Base-by-base conservation (phyloP, 2,888 invertebrate species). In the Morinoia aosen region DNA sequence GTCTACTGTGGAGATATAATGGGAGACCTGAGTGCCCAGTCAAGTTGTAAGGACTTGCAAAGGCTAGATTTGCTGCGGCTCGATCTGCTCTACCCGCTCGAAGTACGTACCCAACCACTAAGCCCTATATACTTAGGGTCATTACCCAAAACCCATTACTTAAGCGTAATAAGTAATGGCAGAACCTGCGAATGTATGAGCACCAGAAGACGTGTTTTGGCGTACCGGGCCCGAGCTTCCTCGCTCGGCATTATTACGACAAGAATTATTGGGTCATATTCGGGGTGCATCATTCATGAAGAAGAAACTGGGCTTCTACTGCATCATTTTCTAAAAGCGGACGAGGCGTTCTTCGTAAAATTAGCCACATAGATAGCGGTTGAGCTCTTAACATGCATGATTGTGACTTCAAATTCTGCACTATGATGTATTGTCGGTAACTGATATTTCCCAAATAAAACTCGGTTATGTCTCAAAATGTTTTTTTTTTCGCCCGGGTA, bases 151-250 rank as follows among this genome's bases (percentile, higher is more conserved):
- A 48, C 10, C 90, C 90, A 90, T 90, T 90, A 90, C 90, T 90
- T 90, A 90, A 48, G 90, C 90, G 48, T 90, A 90, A 90, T 90
- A 90, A 90, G 90, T 90, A 90, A 40, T 48, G 90, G 90, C 90
- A 90, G 16, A 40, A 90, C 90, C 48, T 90, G 90, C 90, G 40
- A 90, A 48, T 48, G 40, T 90, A 90, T 90, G 90, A 90, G n/a
- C 88, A 39, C n/a, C 39, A 88, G 88, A 88, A 88, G 90, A 90
- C 48, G 90, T 48, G 90, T 48, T 90, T 48, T 90, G 40, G 48
- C 90, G 90, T 48, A 90, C 76, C 76, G 76, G 76, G 33, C 76
- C 76, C 76, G 25, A 76, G 76, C 76, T 76, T 76, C 76, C 76
- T 76, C 10, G 76, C 25, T 76, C 76, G 76, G 76, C 25, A 76